Evolutionary conservation across 2,888 invertebrate genomes (phyloP), one percentile per base, ranked within the genome.

Genomic region (Tetranychus piercei): DNA sequence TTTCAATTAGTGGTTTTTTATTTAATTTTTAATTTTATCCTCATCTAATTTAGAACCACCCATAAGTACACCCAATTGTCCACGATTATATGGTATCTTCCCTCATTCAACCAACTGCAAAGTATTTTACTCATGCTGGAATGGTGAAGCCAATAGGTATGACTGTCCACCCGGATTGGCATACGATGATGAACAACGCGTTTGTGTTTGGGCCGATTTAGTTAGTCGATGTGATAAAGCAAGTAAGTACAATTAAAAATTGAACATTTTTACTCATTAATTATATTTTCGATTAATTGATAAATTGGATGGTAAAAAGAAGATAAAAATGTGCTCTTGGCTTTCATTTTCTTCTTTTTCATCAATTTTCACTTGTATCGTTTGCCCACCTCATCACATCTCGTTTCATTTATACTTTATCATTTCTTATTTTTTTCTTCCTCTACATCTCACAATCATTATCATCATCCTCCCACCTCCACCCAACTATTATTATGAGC

Each of bases 51-150:
- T 81, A 91, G 91, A 94, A 83, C 90, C 92, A 45, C 88, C 94
- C 81, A 88, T 93, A 81, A 84, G 88, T 76, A 89, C 92, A 20
- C 86, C 90, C 15, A 91, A 94, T 83, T 94, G 94, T 82, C 83
- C 89, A 71, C 86, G 93, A 76, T 84, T 94, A 79, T 94, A 93
- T 83, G 94, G 94, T 81, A 93, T 94, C 85, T 94, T 93, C 87
- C 85, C 92, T 78, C 93, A 94, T 81, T 90, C 88, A 75, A 85
- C 85, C 80, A 91, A 92, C 83, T 94, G 94, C 82, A 91, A 92
- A 73, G 90, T 90, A 22, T 94, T 94, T 89, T 94, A 93, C 91
- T 93, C 92, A 84, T 94, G 94, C 84, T 94, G 94, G 93, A 92
- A 92, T 84, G 94, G 94, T 74, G 93, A 94, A 83, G 89, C 93